These are phyloP conservation scores for Scrobipalpa atriplicella DNA, from an alignment of 2,888 invertebrate genomes.

Conservation along the genomic window DNA sequence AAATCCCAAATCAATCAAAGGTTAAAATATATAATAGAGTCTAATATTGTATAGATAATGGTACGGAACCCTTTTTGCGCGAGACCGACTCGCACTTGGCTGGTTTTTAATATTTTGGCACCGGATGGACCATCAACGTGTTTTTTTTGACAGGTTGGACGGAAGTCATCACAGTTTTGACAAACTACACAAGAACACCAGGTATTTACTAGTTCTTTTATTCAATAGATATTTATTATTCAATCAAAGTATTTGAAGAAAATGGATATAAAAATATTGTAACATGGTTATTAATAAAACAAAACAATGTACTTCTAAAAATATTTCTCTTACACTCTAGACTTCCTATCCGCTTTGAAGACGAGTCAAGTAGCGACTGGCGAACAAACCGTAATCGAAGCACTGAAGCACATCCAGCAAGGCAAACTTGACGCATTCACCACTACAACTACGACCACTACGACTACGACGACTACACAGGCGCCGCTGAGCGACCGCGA, in stretches of 20 bases:
- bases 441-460: constrained; percentile 28
- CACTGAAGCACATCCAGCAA: constrained; percentile 34
- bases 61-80: too few species aligned
- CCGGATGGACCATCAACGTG: too few species aligned
- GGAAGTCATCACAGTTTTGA: neutral
- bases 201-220: neutral
- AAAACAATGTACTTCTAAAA: too few species aligned
- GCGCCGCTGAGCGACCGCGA: constrained; percentile 9
- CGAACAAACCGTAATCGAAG: constrained; percentile 25
- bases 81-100: too few species aligned
- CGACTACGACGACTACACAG: constrained; percentile 10
- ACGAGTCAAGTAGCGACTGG: neutral
- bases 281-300: too few species aligned
- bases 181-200: constrained; percentile 3
- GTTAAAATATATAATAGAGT: too few species aligned
- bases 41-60: too few species aligned
- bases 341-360: neutral
- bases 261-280: neutral
- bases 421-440: constrained; percentile 29
- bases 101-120: neutral
- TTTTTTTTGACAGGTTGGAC: constrained; percentile 1
- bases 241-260: too few species aligned
- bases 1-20: too few species aligned
- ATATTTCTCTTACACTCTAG: neutral
- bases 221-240: neutral